phyloP scores from a whole-genome alignment of 2,113 vertebrate species.

The Oreotragus oreotragus region DNA sequence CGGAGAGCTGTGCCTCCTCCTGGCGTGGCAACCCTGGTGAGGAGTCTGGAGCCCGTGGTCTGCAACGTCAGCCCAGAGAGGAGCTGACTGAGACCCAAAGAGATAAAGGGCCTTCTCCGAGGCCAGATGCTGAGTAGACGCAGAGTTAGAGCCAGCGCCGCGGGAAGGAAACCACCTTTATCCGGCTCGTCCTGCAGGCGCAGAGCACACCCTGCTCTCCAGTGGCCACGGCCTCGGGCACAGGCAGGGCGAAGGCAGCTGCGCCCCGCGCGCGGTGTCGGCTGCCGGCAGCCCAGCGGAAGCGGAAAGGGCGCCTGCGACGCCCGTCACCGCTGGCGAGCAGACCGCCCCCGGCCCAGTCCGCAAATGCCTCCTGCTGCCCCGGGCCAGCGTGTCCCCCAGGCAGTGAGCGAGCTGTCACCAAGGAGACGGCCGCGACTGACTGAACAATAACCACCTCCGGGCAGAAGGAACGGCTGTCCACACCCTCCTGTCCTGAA shows the following conservation, averaged over 20 bases:
- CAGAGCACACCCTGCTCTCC: background rate
- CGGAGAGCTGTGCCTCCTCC: background rate
- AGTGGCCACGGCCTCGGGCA: rapidly evolving
- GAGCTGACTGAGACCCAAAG: background rate
- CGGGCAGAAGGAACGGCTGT: background rate
- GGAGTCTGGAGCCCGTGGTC: background rate
- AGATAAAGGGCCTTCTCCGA: background rate
- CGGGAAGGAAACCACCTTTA: rapidly evolving
- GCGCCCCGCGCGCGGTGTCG: rapidly evolving
- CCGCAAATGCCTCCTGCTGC: rapidly evolving
- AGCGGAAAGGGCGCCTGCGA: rapidly evolving
- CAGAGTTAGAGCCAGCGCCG: rapidly evolving
- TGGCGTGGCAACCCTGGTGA: rapidly evolving
- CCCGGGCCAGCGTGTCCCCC: rapidly evolving
- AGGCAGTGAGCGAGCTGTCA: background rate
- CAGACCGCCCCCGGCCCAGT: rapidly evolving
- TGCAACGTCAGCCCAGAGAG: background rate
- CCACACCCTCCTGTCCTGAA: background rate
- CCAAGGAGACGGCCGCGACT: rapidly evolving
- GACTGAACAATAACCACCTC: background rate
- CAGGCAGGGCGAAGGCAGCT: background rate
- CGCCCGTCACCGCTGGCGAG: rapidly evolving
- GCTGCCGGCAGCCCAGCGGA: background rate
- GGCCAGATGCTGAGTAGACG: background rate
- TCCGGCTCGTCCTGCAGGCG: rapidly evolving